Base-by-base conservation (phyloP, 2,113 vertebrate genomes). In the Petroica traversi region DNA sequence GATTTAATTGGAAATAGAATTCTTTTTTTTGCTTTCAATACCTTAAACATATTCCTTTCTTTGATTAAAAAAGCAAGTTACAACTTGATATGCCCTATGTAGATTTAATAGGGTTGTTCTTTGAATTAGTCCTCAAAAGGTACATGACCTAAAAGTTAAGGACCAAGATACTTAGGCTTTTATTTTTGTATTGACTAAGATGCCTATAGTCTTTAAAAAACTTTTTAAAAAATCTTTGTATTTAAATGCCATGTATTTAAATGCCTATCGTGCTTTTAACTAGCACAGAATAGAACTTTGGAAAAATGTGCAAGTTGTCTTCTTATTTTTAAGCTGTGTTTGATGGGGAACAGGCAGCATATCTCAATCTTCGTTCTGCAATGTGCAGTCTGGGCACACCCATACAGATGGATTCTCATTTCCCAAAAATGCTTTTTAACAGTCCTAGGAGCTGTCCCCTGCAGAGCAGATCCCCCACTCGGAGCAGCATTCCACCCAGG, bases 1-100 rank as follows among this genome's bases (percentile, higher is more conserved):
- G 76, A 77, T 88, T 85, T 94, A 93, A 93, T 67, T 88, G 34
- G 38, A 77, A 85, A 54, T 75, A 54, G 86, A 89, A 80, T 84
- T 43, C 51, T 81, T 92, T 84, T 25, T 83, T 93, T 88, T 79
- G 75, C 72, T 74, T 80, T 79, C 67, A 67, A 16, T 93, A 62
- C 75, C 75, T 85, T 77, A n/a, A 86, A 83, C 28, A 55, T 93
- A 74, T 6, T 90, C 38, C 74, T 52, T 79, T 52, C 67, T 69
- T 73, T 85, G 34, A 80, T 90, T 92, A 94, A 96, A 94, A 57
- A 88, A 88, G 89, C 82, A 81, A 87, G 75, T 69, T 81, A 46
- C 26, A 85, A 81, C 52, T 74, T 29, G 55, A 90, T 91, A 71
- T 0, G 0, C 20, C 24, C 14, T 33, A 14, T 84, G 54, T 54